Evolutionary conservation across 2,797 vertebrate species (phyloP).

Genomic region (Gadopsis bispinosus): DNA sequence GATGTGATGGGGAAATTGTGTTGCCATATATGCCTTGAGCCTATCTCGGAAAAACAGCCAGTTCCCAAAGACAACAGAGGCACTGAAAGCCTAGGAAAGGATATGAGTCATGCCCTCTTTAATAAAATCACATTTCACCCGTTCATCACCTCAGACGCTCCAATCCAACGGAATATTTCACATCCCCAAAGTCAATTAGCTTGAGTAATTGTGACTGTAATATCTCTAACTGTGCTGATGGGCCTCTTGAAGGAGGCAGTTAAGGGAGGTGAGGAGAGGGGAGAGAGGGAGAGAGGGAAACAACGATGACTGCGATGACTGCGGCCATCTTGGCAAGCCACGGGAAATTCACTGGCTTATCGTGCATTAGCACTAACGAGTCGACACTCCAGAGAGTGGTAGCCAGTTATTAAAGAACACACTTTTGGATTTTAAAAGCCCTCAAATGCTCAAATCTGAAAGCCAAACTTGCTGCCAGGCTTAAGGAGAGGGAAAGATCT

Average conservation of each 20-base stretch:
- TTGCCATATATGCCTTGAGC: constrained; percentile 10
- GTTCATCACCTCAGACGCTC: constrained; percentile 51
- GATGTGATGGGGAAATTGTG: constrained; percentile 19
- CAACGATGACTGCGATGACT: neutral
- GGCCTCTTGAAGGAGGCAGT: constrained; percentile 60
- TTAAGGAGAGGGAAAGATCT: constrained; percentile 11
- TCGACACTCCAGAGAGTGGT: constrained; percentile 46
- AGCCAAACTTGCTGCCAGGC: constrained; percentile 25
- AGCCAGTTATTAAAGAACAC: constrained; percentile 59
- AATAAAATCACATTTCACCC: constrained; percentile 69
- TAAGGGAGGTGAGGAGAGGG: constrained; percentile 40
- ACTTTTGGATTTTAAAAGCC: constrained; percentile 44
- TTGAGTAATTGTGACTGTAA: constrained; percentile 72
- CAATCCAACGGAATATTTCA: constrained; percentile 46
- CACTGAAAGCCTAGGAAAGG: constrained; percentile 12
- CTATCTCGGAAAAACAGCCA: constrained; percentile 51
- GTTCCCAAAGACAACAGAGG: constrained; percentile 44
- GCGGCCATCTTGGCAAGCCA: constrained; percentile 51
- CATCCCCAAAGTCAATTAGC: constrained; percentile 73
- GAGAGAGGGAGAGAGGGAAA: constrained; percentile 19
- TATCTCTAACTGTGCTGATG: constrained; percentile 67
- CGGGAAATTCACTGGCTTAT: constrained; percentile 34
- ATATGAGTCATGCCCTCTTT: constrained; percentile 60
- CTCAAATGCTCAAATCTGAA: constrained; percentile 17
- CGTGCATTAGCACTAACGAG: constrained; percentile 40